Evolutionary conservation across 2,888 invertebrate species (phyloP), one percentile per base, ranked within the genome.

Genomic region (Nematopogon swammerdamellus): DNA sequence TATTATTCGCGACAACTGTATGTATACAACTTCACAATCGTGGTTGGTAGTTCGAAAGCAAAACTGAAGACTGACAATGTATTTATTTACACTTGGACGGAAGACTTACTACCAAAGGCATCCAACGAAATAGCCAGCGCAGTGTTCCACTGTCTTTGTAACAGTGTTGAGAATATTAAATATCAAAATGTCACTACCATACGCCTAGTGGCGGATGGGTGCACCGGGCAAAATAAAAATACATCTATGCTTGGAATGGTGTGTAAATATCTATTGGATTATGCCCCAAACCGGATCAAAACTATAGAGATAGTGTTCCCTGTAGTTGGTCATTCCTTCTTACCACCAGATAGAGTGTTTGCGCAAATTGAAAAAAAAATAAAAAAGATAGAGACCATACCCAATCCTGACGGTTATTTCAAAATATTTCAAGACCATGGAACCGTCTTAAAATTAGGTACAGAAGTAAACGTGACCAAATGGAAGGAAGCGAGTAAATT

Each of bases 41-140:
- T 59, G 42, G 20, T 48, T 20, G 57, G 61, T 5, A 44, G 17
- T 44, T 59, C 57, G 19, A 52, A 56, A 46, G 45, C 44, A 17
- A 19, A 36, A 11, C 51, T 57, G 44, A 54, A 52, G 16, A 49
- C 45, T 25, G 49, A 54, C 19, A 62, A 56, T 51, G 56, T 55
- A 8, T 56, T 53, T 45, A 46, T 49, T 11, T 63, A 59, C 52
- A 45, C 43, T 48, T 60, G 63, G 60, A 56, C 52, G n/a, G 61
- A 63, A 56, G 52, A 56, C 50, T 46, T 55, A 30, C 52, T n/a
- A n/a, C n/a, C n/a, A n/a, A n/a, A n/a, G n/a, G n/a, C n/a, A n/a
- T 59, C 60, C 1, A 59, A 59, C 50, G 56, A 60, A 54, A 61
- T 64, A 47, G 51, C 59, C 6, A 59, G 59, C 18, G 56, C 58